Base-by-base conservation (phyloP, 1,140 invertebrate species). In the Psilanteris sp. region DNA sequence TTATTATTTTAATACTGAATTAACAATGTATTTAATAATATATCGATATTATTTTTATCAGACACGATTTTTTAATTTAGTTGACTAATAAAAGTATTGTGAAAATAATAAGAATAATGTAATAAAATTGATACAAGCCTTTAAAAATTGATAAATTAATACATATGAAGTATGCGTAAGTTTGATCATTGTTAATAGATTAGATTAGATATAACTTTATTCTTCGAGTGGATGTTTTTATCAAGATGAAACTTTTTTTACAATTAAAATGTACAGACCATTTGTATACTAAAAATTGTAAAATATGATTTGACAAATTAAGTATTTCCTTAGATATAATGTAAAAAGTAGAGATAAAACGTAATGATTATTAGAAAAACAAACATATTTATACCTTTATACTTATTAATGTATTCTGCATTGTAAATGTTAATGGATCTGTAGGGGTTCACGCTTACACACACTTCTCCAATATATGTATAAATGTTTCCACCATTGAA, bases 391-490 rank as follows among this genome's bases (percentile, higher is more conserved):
- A 37, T 70, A 93, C 92, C 94, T 92, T 96, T 96, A 85, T 97
- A 97, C 88, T 96, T 92, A 57, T 92, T 92, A 83, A 97, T 92
- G 68, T 93, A 90, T 50, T 94, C 92, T 22, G 90, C 87, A 39
- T 93, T 94, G 88, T 97, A 97, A 81, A 97, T 95, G 82, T 95
- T 95, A 81, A 96, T 91, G 32, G 89, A 93, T 82, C 92, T 91
- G 87, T 97, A 97, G 2, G 96, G 96, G 88, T 97, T 97, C 70
- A 97, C 93, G 9, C 95, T 96, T 15, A 97, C 93, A 82, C 96
- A 94, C 71, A 97, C 96, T 89, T 97, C 96, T 43, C 96, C 96
- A 78, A 97, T 97, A 85, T 97, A 97, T 7, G 96, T 96, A 89
- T 97, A 97, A 80, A 97, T 96, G 83, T 93, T 93, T 36, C 95